Percentiles rank a stretch among this genome's conserved stretches.
These are phyloP conservation scores for Saguinus midas DNA, from an alignment of 2,113 vertebrate species.

Conservation along the genomic window DNA sequence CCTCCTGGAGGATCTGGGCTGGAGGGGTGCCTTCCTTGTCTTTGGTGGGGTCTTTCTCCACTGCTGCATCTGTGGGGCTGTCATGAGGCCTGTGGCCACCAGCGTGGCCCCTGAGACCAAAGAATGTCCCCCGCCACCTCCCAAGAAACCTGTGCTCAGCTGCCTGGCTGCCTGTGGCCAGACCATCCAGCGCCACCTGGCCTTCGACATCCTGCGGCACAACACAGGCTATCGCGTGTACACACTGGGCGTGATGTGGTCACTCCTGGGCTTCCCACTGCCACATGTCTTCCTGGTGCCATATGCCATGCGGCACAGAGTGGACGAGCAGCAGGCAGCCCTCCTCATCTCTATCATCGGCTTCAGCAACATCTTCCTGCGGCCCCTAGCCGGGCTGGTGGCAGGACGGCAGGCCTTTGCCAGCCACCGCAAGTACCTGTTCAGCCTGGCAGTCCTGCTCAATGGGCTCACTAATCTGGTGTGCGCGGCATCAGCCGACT, in stretches of 20 bases:
- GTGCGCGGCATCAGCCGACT: slow-evolving; percentile 85
- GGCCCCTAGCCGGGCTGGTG: slow-evolving; percentile 87
- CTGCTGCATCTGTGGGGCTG: slow-evolving; percentile 92
- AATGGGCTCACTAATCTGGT: slow-evolving; percentile 93
- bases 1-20: slow-evolving; percentile 89
- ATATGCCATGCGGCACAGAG: slow-evolving; percentile 84
- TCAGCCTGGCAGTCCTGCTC: slow-evolving; percentile 84
- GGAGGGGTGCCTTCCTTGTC: slow-evolving; percentile 94
- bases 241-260: slow-evolving; percentile 88
- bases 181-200: slow-evolving; percentile 86
- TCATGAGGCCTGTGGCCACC: slow-evolving; percentile 90
- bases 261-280: slow-evolving; percentile 91
- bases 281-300: slow-evolving; percentile 93
- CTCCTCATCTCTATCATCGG: slow-evolving; percentile 91
- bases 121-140: slow-evolving; percentile 10
- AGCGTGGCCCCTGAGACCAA: slow-evolving; percentile 10
- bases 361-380: slow-evolving; percentile 91
- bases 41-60: slow-evolving; percentile 92
- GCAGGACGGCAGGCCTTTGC: slow-evolving; percentile 85
- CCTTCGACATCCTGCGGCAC: slow-evolving; percentile 90
- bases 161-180: slow-evolving; percentile 58
- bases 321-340: slow-evolving; percentile 87
- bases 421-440: slow-evolving; percentile 88
- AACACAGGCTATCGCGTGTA: slow-evolving; percentile 88
- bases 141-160: not conserved